Base-by-base conservation (phyloP, 2,888 invertebrate genomes). In the Hypena proboscidalis region DNA sequence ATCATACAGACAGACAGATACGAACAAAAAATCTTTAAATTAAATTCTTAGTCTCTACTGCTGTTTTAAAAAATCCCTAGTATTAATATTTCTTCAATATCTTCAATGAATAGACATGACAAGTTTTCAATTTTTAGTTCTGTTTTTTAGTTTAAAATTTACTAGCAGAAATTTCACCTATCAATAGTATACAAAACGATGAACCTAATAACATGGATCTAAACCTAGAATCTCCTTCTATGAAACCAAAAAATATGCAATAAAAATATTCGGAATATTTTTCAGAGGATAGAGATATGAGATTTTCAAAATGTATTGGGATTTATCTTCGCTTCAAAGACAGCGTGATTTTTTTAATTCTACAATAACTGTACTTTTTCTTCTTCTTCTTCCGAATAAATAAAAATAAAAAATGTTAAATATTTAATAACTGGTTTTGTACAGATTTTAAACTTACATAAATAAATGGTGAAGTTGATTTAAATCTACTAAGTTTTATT, bases 281-380 rank as follows among this genome's bases (percentile, higher is more conserved):
- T 26, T 15, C 44, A 33, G 44, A 38, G 23, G 44, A 33, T 8
- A 44, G 22, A 32, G 44, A 17, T 21, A 38, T 33, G 29, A 29
- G 13, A 44, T 38, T 33, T 44, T 44, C 29, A 38, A 38, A 14
- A 34, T 39, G 39, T 45, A 45, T 35, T 42, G 42, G 45, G 39
- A 26, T 19, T 34, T 45, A 19, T 33, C 34, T 2, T 34, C 39
- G 11, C 34, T 39, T 38, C 34, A 34, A 25, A 45, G 45, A 39
- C 45, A 39, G 21, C 45, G 45, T 32, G 45, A 45, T 30, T 45
- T 39, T 35, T 38, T 45, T 13, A 38, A 38, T 29, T 38, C 41
- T 4, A 19, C 34, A 29, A 23, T 41, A 23, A 35, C 41, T 22
- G 34, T 34, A 6, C 41, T 41, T n/a, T n/a, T n/a, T n/a, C n/a